phyloP scores from a whole-genome alignment of 2,888 invertebrate genomes.

The Arctia plantaginis region DNA sequence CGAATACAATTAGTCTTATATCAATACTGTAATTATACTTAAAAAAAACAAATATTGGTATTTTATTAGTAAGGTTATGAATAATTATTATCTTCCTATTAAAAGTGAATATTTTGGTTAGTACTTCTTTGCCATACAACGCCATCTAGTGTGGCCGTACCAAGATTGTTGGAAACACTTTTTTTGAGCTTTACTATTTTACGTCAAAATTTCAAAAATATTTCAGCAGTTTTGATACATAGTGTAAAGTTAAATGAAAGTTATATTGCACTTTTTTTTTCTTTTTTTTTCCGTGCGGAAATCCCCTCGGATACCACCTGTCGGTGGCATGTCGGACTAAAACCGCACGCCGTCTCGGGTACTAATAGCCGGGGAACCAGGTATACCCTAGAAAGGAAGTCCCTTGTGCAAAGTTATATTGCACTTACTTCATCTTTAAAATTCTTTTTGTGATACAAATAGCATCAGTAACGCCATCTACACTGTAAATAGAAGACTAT shows the following conservation, averaged over 20 bases:
- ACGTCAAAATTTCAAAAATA: neutral
- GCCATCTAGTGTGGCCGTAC: constrained; percentile 1
- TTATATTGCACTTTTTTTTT: no score
- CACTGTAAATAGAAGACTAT: neutral
- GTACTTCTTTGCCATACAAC: neutral
- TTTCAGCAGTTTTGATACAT: neutral
- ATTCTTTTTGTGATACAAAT: neutral
- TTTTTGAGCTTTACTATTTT: neutral
- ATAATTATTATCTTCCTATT: neutral
- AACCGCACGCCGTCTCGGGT: no score
- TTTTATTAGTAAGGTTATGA: neutral
- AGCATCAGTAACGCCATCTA: neutral
- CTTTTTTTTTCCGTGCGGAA: no score
- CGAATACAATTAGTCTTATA: neutral
- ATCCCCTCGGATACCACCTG: no score
- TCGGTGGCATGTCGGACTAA: no score
- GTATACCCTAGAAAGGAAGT: no score
- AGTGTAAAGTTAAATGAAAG: neutral
- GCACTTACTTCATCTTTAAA: neutral
- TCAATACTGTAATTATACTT: neutral
- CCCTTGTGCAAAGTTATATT: no score
- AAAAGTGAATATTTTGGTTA: neutral
- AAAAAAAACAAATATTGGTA: neutral
- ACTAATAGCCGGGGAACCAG: no score
- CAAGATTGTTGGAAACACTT: neutral